phyloP scores from a whole-genome alignment of 2,888 invertebrate species.

The Sussaba pulchella region DNA sequence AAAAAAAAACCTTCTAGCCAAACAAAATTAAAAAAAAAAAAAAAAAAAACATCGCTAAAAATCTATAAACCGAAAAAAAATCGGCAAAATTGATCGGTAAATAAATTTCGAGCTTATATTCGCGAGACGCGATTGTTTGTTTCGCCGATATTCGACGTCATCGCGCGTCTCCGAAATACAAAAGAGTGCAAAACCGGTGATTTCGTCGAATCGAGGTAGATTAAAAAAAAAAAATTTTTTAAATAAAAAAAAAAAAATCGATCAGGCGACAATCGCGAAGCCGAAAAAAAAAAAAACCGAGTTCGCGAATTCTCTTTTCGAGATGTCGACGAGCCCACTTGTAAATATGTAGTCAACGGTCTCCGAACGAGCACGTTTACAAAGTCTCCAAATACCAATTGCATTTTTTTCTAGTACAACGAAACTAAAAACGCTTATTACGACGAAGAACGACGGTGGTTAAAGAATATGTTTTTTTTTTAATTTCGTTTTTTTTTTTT shows the following conservation, averaged over 20 bases:
- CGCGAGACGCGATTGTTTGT: neutral
- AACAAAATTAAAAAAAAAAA: too few species aligned
- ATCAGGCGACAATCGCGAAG: constrained; percentile 44
- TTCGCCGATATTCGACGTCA: neutral
- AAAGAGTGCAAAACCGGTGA: constrained; percentile 58
- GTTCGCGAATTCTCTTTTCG: too few species aligned
- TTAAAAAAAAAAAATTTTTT: too few species aligned
- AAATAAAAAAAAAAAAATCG: too few species aligned
- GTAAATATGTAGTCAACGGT: constrained; percentile 64
- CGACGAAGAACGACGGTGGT: constrained; percentile 49
- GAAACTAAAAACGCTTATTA: constrained; percentile 71
- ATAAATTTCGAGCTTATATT: too few species aligned
- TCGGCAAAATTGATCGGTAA: too few species aligned
- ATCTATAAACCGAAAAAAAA: too few species aligned
- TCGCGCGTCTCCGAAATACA: constrained; percentile 37
- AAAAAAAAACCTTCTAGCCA: too few species aligned
- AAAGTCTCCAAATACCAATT: constrained; percentile 62
- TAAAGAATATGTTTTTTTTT: constrained; percentile 1
- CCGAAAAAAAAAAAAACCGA: too few species aligned
- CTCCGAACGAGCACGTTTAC: constrained; percentile 56
- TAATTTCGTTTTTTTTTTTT: constrained; percentile 23
- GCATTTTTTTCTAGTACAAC: constrained; percentile 69
- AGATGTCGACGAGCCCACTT: constrained; percentile 33
- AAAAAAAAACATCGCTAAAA: neutral
- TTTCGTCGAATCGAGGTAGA: constrained; percentile 1